Conservation (phyloP, 2,888 invertebrate genomes). For the Reticulitermes lucifugus region DNA sequence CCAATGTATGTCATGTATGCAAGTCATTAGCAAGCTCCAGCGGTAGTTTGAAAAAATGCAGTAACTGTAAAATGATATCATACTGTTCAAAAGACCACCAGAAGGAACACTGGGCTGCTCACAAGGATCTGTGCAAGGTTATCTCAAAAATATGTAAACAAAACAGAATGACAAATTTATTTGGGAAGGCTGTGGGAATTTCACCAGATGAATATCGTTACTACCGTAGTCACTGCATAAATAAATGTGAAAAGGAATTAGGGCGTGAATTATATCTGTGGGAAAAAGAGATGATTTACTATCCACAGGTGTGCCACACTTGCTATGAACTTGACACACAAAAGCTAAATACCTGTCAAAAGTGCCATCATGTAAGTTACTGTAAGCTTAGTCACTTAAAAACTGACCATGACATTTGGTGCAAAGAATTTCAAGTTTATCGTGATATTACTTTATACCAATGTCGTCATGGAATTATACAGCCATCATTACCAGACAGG, state of each 20-base stretch:
- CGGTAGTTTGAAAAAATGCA: constrained; percentile 61
- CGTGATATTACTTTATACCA: constrained; percentile 72
- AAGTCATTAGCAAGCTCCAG: constrained; percentile 61
- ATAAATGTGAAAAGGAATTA: constrained; percentile 70
- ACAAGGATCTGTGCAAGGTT: constrained; percentile 72
- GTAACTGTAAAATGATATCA: constrained; percentile 71
- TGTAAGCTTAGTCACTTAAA: constrained; percentile 66
- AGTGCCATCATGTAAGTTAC: constrained; percentile 69
- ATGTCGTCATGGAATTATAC: constrained; percentile 69
- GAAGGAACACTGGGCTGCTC: constrained; percentile 69
- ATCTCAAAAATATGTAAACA: constrained; percentile 70
- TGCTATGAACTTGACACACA: constrained; percentile 70
- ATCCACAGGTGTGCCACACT: constrained; percentile 72
- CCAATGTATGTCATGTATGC: constrained; percentile 70
- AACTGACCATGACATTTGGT: constrained; percentile 71
- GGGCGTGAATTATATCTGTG: constrained; percentile 71
- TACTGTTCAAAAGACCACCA: constrained; percentile 75
- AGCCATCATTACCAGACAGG: constrained; percentile 70
- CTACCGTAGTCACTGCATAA: constrained; percentile 72
- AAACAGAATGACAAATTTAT: constrained; percentile 64
- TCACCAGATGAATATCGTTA: constrained; percentile 70
- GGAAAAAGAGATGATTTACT: constrained; percentile 77
- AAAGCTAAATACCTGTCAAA: constrained; percentile 67
- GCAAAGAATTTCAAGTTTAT: constrained; percentile 72
- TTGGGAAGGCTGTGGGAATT: constrained; percentile 61